Conservation (phyloP, 2,113 vertebrate species). For the Xyrauchen texanus region DNA sequence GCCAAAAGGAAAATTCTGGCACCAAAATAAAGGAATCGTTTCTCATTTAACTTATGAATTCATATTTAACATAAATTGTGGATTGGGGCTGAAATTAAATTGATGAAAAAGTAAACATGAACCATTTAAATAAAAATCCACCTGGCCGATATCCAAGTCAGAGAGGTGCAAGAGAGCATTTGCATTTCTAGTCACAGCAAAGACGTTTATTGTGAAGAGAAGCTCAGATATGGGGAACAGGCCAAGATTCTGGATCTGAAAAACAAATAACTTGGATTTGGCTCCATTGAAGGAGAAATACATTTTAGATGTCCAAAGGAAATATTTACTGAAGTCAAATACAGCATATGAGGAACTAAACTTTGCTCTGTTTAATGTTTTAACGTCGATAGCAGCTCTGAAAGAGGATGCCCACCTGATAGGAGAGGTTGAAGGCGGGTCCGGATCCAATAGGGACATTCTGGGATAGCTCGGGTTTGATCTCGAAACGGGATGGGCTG, state of each 20-base stretch:
- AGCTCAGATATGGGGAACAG: slow-evolving; percentile 79
- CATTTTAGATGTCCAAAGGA: background rate
- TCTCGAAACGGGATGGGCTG: slow-evolving; percentile 80
- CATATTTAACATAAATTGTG: no score
- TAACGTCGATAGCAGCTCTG: no score
- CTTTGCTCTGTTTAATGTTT: background rate
- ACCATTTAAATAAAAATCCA: slow-evolving; percentile 48
- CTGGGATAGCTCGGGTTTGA: slow-evolving; percentile 76
- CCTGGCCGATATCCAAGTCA: slow-evolving; percentile 75
- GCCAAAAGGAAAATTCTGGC: no score
- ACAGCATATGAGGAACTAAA: background rate
- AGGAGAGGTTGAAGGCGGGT: slow-evolving; percentile 80
- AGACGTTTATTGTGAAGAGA: slow-evolving; percentile 77
- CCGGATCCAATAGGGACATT: slow-evolving; percentile 67
- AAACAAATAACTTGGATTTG: background rate
- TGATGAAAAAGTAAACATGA: no score
- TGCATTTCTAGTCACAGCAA: slow-evolving; percentile 74
- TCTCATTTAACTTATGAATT: no score
- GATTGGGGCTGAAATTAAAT: no score
- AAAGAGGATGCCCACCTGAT: slow-evolving; percentile 65
- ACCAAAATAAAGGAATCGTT: no score
- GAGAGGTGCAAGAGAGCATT: slow-evolving; percentile 81
- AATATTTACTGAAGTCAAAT: background rate
- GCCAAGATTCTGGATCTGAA: slow-evolving; percentile 88
- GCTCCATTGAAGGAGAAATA: background rate